Evolutionary conservation across 2,113 vertebrate genomes (phyloP).

Genomic region (Empidonax traillii): DNA sequence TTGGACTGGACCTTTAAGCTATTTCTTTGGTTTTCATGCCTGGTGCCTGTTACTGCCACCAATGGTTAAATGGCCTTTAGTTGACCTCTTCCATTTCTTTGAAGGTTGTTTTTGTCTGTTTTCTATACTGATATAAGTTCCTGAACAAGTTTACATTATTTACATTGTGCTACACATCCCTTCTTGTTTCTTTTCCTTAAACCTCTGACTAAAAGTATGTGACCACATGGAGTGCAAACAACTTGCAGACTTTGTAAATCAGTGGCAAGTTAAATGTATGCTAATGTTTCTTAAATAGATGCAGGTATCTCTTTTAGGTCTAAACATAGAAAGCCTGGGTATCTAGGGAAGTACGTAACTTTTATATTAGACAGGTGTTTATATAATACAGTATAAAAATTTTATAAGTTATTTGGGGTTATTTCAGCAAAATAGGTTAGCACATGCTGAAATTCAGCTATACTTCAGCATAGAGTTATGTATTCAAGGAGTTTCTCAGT

Average conservation of each 20-base stretch:
- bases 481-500: neutral
- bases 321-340: neutral
- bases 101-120: neutral
- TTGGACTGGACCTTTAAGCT: neutral
- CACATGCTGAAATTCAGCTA: neutral
- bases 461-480: neutral
- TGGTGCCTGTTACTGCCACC: neutral
- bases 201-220: neutral
- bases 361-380: neutral
- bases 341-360: neutral
- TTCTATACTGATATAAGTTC: neutral
- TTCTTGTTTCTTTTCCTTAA: neutral
- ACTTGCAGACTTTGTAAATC: neutral
- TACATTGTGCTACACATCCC: neutral
- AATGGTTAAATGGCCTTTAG: neutral
- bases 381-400: neutral
- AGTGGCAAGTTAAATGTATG: neutral
- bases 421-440: neutral
- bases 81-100: neutral
- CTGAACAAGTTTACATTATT: neutral
- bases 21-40: neutral
- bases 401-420: neutral
- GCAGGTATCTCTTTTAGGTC: neutral
- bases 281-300: neutral
- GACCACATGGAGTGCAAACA: neutral